Percentiles rank a stretch among this genome's conserved stretches.
Evolutionary conservation across 2,113 vertebrate species (phyloP).

Genomic region (Hyperopisus bebe): DNA sequence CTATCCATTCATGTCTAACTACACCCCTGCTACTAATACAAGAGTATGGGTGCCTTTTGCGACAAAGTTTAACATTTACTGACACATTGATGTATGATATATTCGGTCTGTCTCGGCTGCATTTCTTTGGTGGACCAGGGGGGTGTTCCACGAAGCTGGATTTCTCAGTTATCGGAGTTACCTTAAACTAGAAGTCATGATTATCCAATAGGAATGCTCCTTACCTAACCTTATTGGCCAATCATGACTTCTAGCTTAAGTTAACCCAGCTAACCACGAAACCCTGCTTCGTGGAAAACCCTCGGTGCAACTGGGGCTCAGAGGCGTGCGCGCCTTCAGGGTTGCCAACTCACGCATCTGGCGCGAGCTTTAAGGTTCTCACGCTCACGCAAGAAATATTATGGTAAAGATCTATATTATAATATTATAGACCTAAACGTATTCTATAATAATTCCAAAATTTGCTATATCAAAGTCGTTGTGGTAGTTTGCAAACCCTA

Average conservation of each 20-base stretch:
- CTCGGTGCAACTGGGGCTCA: background rate
- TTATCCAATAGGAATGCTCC: background rate
- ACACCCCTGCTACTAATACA: background rate
- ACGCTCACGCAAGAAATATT: too few species aligned
- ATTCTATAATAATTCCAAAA: too few species aligned
- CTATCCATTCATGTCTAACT: too few species aligned
- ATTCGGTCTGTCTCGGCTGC: background rate
- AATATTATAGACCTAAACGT: too few species aligned
- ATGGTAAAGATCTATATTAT: too few species aligned
- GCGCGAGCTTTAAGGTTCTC: too few species aligned
- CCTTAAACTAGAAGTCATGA: background rate
- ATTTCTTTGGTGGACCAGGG: background rate
- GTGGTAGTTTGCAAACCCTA: too few species aligned
- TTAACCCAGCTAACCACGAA: background rate
- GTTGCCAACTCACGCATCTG: too few species aligned
- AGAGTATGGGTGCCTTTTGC: background rate
- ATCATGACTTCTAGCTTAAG: background rate
- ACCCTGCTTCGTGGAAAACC: background rate
- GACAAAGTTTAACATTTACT: background rate
- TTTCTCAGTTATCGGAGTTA: background rate
- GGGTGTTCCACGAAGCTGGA: background rate
- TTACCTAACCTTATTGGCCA: background rate
- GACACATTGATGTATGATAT: background rate
- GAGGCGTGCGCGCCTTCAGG: background rate
- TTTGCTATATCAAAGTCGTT: too few species aligned